These are phyloP conservation scores for Cygnus atratus DNA, from an alignment of 2,113 vertebrate species.

Conservation along the genomic window DNA sequence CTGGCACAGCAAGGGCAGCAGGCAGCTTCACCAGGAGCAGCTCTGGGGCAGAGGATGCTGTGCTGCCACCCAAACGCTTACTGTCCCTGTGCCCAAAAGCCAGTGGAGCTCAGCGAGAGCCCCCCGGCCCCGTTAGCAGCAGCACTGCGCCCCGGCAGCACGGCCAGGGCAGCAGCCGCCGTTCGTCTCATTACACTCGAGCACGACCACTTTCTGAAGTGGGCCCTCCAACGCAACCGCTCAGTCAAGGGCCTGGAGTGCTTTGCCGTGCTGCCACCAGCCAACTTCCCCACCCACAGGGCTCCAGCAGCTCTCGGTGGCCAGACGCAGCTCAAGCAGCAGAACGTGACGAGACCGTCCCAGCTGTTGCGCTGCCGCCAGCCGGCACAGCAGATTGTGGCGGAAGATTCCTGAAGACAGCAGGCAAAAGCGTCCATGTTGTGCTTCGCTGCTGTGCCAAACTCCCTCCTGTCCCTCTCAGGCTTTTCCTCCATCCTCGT, in stretches of 20 bases:
- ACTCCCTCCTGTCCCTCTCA: not conserved
- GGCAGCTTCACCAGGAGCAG: not conserved
- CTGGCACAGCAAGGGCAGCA: not conserved
- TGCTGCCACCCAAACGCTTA: not conserved
- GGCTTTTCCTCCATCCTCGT: not conserved
- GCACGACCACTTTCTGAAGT: not conserved
- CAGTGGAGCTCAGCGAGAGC: rapidly evolving
- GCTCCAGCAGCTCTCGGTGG: not conserved
- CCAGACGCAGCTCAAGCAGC: conserved; percentile 11
- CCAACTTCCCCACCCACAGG: not conserved
- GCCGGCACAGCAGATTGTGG: conserved; percentile 64
- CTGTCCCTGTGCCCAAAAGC: not conserved
- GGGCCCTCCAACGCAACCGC: not conserved
- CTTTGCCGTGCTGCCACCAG: not conserved
- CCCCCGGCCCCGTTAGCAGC: rapidly evolving
- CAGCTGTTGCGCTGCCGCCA: conserved; percentile 25
- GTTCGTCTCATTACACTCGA: not conserved
- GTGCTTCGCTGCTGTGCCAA: conserved; percentile 32
- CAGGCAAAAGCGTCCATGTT: not conserved
- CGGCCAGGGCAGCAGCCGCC: not conserved
- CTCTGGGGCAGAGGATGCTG: not conserved
- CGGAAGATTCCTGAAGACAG: not conserved
- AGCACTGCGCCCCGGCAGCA: rapidly evolving
- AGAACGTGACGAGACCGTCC: not conserved
- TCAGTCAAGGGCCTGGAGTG: rapidly evolving